A percentile compares a stretch with the other conserved stretches of the same genome.
Evolutionary conservation across 2,113 vertebrate genomes (phyloP).

Genomic region (Chauna torquata): DNA sequence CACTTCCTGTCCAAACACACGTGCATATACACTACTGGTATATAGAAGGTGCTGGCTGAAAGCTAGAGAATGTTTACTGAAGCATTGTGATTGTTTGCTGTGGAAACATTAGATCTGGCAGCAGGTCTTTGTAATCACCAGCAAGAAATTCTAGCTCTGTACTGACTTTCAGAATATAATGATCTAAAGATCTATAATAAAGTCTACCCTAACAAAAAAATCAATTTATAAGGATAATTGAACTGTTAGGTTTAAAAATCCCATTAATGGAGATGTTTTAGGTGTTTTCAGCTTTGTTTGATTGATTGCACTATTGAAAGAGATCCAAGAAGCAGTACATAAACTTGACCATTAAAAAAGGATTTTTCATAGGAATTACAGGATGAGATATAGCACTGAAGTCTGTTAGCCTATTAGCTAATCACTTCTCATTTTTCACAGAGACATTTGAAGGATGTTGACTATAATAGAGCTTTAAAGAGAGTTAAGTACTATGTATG

Average conservation of each 20-base stretch:
- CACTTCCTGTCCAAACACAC: neutral
- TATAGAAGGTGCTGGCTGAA: neutral
- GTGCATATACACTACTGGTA: too few relatives aligned
- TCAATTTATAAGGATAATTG: neutral
- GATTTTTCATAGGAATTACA: conserved; percentile 72
- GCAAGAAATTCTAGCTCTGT: neutral
- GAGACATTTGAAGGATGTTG: neutral
- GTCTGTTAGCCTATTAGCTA: conserved; percentile 36
- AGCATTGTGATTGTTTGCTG: neutral
- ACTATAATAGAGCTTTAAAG: neutral
- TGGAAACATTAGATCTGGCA: neutral
- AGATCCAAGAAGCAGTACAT: conserved; percentile 73
- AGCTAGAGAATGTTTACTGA: neutral
- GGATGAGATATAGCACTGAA: conserved; percentile 3
- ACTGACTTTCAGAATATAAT: neutral
- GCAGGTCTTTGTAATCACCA: neutral
- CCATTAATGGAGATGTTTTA: neutral
- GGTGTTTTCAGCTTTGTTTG: conserved; percentile 26
- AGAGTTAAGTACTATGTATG: neutral
- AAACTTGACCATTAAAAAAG: conserved; percentile 67
- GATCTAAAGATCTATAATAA: neutral
- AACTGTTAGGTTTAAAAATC: neutral
- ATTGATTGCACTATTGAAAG: conserved; percentile 65
- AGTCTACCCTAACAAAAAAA: neutral
- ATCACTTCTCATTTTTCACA: neutral